A percentile compares a stretch with the other conserved stretches of the same genome.
Evolutionary conservation across 2,888 invertebrate genomes (phyloP).

Genomic region (Deroplatys truncata): DNA sequence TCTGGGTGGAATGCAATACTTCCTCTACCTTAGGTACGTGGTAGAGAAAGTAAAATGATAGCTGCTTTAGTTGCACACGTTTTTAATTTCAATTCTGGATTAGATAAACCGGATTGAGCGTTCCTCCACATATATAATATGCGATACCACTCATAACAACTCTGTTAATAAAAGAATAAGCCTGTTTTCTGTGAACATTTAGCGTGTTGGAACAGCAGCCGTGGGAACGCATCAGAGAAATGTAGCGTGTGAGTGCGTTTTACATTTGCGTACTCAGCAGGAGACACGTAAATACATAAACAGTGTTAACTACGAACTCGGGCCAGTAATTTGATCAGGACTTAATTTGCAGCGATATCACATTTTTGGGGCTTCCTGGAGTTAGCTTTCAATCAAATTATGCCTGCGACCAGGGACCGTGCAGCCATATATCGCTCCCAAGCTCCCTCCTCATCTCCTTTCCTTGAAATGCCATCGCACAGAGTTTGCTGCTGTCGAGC

Average conservation of each 20-base stretch:
- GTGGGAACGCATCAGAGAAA: neutral
- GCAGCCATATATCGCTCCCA: neutral
- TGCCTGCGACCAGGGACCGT: neutral
- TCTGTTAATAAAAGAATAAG: too few species aligned
- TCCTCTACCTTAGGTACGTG: too few species aligned
- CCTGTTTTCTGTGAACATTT: too few species aligned
- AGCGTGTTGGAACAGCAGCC: too few species aligned
- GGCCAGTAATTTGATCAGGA: neutral
- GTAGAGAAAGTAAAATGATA: too few species aligned
- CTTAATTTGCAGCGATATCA: neutral
- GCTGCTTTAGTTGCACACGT: too few species aligned
- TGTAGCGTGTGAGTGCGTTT: neutral
- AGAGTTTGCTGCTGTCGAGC: neutral
- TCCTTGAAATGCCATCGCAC: neutral
- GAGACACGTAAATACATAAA: neutral
- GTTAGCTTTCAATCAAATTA: neutral
- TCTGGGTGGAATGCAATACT: too few species aligned
- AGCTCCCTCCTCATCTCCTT: neutral
- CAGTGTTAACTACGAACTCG: neutral
- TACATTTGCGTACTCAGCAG: neutral
- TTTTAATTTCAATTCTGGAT: too few species aligned
- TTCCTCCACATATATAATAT: too few species aligned
- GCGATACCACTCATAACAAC: too few species aligned
- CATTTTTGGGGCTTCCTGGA: neutral
- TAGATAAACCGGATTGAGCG: too few species aligned